These are phyloP conservation scores for Drosophila basisetae DNA, from an alignment of 2,888 invertebrate genomes.

Conservation along the genomic window DNA sequence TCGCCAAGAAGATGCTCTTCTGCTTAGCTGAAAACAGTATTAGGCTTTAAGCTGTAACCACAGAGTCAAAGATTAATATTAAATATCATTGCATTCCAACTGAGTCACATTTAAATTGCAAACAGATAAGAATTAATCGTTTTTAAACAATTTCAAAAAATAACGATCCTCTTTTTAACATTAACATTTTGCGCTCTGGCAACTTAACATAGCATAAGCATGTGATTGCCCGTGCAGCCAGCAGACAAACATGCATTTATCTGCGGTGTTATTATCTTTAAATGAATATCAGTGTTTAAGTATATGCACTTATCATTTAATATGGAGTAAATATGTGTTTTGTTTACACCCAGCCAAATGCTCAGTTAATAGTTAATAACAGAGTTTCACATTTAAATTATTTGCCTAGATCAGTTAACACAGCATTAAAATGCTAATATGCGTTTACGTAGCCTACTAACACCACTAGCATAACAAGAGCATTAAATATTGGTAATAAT, in stretches of 20 bases:
- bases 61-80: not conserved
- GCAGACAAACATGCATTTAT: not conserved
- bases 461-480: not conserved
- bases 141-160: not conserved
- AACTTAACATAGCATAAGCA: not conserved
- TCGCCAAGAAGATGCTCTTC: conserved; percentile 14
- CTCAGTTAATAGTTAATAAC: not conserved
- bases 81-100: not conserved
- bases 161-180: not conserved
- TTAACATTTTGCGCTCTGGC: not conserved
- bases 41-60: not conserved
- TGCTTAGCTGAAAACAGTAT: not conserved
- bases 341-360: not conserved
- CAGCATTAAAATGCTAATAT: not conserved
- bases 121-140: not conserved
- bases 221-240: not conserved
- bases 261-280: not conserved
- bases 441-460: not conserved
- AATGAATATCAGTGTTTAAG: not conserved
- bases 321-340: not conserved
- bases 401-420: not conserved
- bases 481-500: not conserved
- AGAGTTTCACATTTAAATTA: not conserved
- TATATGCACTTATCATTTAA: not conserved
- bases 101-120: not conserved